Percentiles rank a stretch among this genome's conserved stretches.
Conservation (phyloP, 2,797 vertebrate species). For the Brachymystax lenok region DNA sequence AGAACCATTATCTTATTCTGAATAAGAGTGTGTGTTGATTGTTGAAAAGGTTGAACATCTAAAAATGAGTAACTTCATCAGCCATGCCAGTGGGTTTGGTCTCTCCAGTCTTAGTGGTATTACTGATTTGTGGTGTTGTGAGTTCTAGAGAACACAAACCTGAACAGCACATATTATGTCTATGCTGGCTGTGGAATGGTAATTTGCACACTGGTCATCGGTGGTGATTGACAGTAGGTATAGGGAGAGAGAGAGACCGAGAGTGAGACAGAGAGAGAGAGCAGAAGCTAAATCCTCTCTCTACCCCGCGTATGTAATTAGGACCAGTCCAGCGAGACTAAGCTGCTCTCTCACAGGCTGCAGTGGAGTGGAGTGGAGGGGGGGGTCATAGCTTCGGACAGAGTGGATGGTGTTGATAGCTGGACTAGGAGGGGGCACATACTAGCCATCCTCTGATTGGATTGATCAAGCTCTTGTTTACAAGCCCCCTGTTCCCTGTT, state of each 20-base stretch:
- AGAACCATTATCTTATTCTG: too few relatives aligned
- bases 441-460: conserved; percentile 31
- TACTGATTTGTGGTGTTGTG: background rate
- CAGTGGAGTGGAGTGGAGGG: background rate
- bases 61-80: background rate
- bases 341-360: background rate
- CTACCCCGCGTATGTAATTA: conserved; percentile 13
- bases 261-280: background rate
- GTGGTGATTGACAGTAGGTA: background rate
- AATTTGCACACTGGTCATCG: conserved; percentile 3
- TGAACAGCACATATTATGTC: background rate
- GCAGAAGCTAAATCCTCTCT: conserved; percentile 9
- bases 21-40: too few relatives aligned
- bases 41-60: too few relatives aligned
- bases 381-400: background rate
- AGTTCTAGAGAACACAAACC: background rate
- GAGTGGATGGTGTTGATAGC: conserved; percentile 19
- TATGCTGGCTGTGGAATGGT: background rate
- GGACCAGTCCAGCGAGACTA: conserved; percentile 8
- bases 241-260: background rate
- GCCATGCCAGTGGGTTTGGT: background rate
- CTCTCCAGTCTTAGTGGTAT: background rate
- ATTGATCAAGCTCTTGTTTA: conserved; percentile 34
- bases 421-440: background rate
- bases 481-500: conserved; percentile 9